Base-by-base conservation (phyloP, 2,888 invertebrate genomes). In the Lycaena phlaeas region DNA sequence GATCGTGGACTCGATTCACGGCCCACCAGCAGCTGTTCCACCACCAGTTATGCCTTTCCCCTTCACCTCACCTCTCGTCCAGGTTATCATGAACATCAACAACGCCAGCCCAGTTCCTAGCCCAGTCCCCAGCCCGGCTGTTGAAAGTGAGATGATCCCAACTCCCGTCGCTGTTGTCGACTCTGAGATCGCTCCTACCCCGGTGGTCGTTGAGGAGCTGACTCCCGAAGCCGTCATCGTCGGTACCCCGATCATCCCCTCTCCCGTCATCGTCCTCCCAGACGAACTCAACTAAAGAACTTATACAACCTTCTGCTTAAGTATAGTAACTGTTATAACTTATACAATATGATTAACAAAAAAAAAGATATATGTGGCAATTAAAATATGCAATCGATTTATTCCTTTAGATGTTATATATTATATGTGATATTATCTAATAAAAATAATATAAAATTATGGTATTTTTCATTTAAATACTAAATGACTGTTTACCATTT, bases 261-360 rank as follows among this genome's bases (percentile, higher is more conserved):
- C 49, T 4, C 58, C 64, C 50, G 66, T 49, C 10, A 53, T 63
- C 38, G 50, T 48, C 44, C 61, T 65, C 28, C 66, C 67, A 34
- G 66, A 64, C n/a, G 45, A 29, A 18, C 59, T 68, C 37, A 64
- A 61, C 60, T 64, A 60, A 59, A 40, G n/a, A n/a, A n/a, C n/a
- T n/a, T n/a, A n/a, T n/a, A n/a, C n/a, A n/a, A n/a, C n/a, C n/a
- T n/a, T n/a, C n/a, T n/a, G n/a, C n/a, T n/a, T n/a, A n/a, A n/a
- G n/a, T n/a, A n/a, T n/a, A n/a, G n/a, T n/a, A n/a, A n/a, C n/a
- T n/a, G n/a, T n/a, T n/a, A n/a, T n/a, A n/a, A n/a, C n/a, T n/a
- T n/a, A n/a, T n/a, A n/a, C n/a, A n/a, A n/a, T n/a, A n/a, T n/a
- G n/a, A n/a, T n/a, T n/a, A n/a, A n/a, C n/a, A n/a, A n/a, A n/a